Conservation (phyloP, 2,113 vertebrate genomes). For the Eira barbara region DNA sequence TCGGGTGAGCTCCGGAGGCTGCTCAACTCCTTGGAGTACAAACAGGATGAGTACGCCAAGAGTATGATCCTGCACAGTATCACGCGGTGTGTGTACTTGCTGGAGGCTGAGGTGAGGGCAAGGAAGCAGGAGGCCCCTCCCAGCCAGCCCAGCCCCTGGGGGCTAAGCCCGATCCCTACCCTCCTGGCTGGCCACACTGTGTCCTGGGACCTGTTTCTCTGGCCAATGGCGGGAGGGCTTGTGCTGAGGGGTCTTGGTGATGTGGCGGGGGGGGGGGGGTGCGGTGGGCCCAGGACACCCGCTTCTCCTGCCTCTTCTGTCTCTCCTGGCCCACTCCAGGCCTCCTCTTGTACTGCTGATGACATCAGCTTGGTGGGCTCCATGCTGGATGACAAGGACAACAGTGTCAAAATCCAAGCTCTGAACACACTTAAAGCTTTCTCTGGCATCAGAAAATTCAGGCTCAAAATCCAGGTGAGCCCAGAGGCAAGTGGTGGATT, state of each 20-base stretch:
- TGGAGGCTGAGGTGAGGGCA: conserved; percentile 72
- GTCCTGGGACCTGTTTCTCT: neutral
- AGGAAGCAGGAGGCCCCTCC: neutral
- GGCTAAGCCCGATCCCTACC: accelerated
- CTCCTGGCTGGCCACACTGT: neutral
- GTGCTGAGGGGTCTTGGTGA: neutral
- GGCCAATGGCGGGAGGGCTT: neutral
- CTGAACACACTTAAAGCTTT: conserved; percentile 71
- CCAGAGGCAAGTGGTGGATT: neutral
- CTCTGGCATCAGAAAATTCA: conserved; percentile 41
- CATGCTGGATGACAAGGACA: conserved; percentile 63
- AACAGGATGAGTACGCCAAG: conserved; percentile 64
- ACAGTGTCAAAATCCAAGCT: conserved; percentile 63
- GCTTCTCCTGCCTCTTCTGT: neutral
- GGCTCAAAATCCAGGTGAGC: conserved; percentile 65
- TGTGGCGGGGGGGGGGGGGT: neutral
- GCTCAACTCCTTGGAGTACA: conserved; percentile 64
- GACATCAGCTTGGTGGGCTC: conserved; percentile 37
- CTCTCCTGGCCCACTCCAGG: neutral
- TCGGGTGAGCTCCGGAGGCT: conserved; percentile 74
- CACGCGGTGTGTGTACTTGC: conserved; percentile 72
- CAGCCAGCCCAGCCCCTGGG: neutral
- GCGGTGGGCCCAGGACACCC: neutral
- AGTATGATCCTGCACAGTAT: conserved; percentile 74
- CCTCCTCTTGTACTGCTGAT: neutral